Conservation (phyloP, 2,113 vertebrate genomes). For the Cygnus atratus region DNA sequence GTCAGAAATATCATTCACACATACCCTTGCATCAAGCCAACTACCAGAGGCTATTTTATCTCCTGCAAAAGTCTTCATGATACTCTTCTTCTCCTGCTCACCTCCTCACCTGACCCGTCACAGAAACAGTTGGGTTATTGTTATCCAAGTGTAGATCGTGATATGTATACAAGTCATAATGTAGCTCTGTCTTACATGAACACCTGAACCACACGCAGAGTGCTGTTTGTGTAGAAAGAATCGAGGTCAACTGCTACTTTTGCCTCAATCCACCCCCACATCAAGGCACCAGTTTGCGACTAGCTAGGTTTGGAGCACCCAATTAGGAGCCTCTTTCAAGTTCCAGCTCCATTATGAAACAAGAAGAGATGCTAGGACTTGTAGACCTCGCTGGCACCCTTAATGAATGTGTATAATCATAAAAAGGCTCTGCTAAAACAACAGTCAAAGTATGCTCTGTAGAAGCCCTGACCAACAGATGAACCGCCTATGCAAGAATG, state of each 20-base stretch:
- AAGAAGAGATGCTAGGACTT: background rate
- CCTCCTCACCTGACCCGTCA: background rate
- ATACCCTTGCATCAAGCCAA: background rate
- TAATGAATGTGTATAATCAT: background rate
- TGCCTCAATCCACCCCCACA: background rate
- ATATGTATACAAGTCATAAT: rapidly evolving
- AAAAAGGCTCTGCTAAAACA: background rate
- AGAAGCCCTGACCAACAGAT: background rate
- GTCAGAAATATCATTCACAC: background rate
- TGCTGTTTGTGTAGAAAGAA: background rate
- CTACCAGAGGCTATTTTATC: background rate
- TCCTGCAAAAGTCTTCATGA: background rate
- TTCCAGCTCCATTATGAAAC: background rate
- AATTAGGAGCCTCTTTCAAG: background rate
- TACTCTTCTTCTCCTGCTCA: background rate
- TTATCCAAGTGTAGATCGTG: background rate
- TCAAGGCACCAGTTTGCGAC: background rate
- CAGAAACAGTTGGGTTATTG: background rate
- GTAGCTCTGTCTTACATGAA: background rate
- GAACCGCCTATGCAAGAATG: background rate
- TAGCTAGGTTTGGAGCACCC: background rate
- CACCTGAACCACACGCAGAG: background rate
- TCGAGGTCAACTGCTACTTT: background rate
- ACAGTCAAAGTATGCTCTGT: background rate
- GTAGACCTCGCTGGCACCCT: background rate